Base-by-base conservation (phyloP, 2,888 invertebrate species). In the Fabriciana adippe region DNA sequence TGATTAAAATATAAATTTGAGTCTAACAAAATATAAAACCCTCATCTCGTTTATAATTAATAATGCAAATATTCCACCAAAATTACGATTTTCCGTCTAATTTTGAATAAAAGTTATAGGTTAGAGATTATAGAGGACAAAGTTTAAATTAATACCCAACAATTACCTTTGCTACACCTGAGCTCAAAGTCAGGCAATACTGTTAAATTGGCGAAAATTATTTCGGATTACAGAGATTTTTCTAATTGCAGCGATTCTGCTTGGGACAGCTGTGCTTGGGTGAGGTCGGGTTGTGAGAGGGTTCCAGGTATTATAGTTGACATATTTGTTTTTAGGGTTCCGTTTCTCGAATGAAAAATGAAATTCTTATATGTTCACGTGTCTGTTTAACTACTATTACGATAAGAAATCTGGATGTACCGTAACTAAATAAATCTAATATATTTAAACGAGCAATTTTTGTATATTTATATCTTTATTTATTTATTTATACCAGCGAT, bases 141-240 rank as follows among this genome's bases (percentile, higher is more conserved):
- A 66, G 66, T 47, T 55, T 51, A 55, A 69, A 69, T 64, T 57
- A 66, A 67, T 71, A 59, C 18, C 47, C 15, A 45, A 55, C 69
- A 66, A 70, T 72, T 73, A 70, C 57, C 67, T 65, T 55, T 51
- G 41, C 70, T 41, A 54, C 90, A 90, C 90, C 87, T 90, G 90
- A 74, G 69, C 35, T 66, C 73, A 73, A 71, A 72, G 71, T 78
- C 73, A 54, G 69, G 80, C 80, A 75, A 81, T 88, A 81, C 85
- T 83, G 81, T 86, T 86, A 88, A 89, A 89, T 87, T 87, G 85
- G 81, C 77, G 81, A 82, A 85, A 86, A 87, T 89, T 86, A 87
- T 86, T 84, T 77, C 71, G 78, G 85, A 85, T 87, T 85, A 85
- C 77, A 74, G 75, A 78, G 83, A 83, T 86, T 89, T 90, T 89